These are phyloP conservation scores for Echiichthys vipera DNA, from an alignment of 2,797 vertebrate species.

Conservation along the genomic window DNA sequence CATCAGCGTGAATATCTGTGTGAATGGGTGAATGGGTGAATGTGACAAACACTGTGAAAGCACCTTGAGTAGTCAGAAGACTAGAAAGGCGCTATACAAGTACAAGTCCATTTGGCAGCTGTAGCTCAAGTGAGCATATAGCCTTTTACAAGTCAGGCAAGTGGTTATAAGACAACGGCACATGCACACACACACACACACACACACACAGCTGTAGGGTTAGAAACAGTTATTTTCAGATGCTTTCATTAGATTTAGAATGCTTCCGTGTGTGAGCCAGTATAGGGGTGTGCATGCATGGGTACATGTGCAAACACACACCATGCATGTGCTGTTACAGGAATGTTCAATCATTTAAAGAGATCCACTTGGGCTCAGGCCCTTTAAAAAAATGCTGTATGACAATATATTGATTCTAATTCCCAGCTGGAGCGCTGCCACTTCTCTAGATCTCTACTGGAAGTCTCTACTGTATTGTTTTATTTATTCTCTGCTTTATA, in stretches of 20 bases:
- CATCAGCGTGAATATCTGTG: too few species aligned
- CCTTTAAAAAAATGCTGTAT: conserved; percentile 19
- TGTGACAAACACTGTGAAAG: too few species aligned
- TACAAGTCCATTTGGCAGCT: conserved; percentile 64
- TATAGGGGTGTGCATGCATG: background rate
- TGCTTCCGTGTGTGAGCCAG: conserved; percentile 8
- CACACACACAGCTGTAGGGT: conserved; percentile 20
- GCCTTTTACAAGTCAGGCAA: conserved; percentile 32
- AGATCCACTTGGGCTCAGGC: background rate
- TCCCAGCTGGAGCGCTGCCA: background rate
- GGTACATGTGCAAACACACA: conserved; percentile 5
- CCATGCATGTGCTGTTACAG: conserved; percentile 28
- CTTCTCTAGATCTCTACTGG: conserved; percentile 10
- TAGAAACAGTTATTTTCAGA: conserved; percentile 44
- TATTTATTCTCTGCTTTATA: conserved; percentile 1
- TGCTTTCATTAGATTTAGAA: conserved; percentile 24
- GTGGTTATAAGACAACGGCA: conserved; percentile 39
- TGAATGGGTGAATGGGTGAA: too few species aligned
- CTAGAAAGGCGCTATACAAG: too few species aligned
- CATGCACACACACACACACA: background rate
- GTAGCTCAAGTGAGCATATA: conserved; percentile 17
- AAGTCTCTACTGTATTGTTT: background rate
- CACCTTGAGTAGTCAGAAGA: too few species aligned
- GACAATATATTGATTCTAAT: conserved; percentile 39
- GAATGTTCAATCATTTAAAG: conserved; percentile 30